Percentiles rank a stretch among this genome's conserved stretches.
Conservation (phyloP, 2,888 invertebrate species). For the Erebia epiphron region DNA sequence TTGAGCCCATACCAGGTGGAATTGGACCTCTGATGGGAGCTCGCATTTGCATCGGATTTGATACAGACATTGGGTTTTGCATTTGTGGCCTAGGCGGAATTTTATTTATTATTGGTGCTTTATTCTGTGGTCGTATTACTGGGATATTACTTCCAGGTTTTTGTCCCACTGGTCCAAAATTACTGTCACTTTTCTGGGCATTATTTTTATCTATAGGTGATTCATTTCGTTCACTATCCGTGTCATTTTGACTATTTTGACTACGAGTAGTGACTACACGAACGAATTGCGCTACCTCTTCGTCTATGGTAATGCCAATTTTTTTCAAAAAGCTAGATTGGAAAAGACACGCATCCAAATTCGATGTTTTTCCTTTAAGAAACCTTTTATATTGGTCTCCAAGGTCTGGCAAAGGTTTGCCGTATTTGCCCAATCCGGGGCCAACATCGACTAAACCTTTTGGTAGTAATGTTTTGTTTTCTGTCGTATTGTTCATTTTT, state of each 20-base stretch:
- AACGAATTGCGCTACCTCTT: slow-evolving; percentile 26
- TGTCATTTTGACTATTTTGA: slow-evolving; percentile 15
- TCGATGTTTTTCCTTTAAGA: slow-evolving; percentile 43
- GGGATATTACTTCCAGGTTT: slow-evolving; percentile 9
- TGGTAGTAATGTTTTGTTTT: slow-evolving; percentile 52
- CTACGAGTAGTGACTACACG: slow-evolving; percentile 12
- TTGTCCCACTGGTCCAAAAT: slow-evolving; percentile 30
- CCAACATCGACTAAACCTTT: slow-evolving; percentile 61
- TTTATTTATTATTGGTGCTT: neutral
- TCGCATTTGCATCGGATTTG: slow-evolving; percentile 1
- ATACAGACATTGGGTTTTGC: neutral
- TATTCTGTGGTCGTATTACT: neutral
- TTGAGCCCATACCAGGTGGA: neutral
- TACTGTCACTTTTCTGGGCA: neutral
- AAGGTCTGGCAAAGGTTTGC: slow-evolving; percentile 58
- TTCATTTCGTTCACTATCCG: slow-evolving; percentile 8
- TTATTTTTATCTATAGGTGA: slow-evolving; percentile 3
- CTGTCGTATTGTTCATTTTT: slow-evolving; percentile 47
- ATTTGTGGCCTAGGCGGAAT: neutral
- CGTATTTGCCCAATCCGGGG: slow-evolving; percentile 58
- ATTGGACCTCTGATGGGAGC: neutral
- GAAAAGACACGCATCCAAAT: slow-evolving; percentile 39
- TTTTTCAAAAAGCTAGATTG: slow-evolving; percentile 27
- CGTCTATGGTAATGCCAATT: slow-evolving; percentile 19
- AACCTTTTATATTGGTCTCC: slow-evolving; percentile 57